Conservation (phyloP, 2,797 vertebrate species). For the Parambassis ranga region DNA sequence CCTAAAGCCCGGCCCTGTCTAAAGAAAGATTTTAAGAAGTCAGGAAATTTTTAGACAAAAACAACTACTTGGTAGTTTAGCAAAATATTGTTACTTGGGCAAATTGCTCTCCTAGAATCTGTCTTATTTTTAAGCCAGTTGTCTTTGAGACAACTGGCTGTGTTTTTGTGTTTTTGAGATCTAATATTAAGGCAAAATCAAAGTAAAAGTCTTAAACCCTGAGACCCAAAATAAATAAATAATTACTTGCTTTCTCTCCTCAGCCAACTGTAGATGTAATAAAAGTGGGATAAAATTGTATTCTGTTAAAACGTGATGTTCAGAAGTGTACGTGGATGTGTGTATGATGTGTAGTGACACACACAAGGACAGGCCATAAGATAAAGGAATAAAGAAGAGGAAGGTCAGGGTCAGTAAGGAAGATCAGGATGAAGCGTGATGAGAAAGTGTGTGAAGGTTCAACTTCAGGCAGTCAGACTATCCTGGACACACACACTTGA, state of each 20-base stretch:
- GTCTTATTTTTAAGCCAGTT: too few species aligned
- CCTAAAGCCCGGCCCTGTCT: too few species aligned
- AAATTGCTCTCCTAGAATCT: too few species aligned
- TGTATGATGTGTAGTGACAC: neutral
- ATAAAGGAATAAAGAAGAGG: conserved; percentile 24
- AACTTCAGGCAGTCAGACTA: conserved; percentile 14
- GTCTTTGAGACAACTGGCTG: too few species aligned
- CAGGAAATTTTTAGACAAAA: too few species aligned
- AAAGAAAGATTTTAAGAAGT: too few species aligned
- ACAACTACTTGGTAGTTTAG: too few species aligned
- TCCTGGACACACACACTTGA: neutral
- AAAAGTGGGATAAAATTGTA: neutral
- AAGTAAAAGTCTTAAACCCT: too few species aligned
- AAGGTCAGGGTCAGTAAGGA: conserved; percentile 41
- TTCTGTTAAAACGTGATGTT: neutral
- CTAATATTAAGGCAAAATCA: too few species aligned
- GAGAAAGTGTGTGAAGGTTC: conserved; percentile 59
- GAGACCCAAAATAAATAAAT: conserved; percentile 1
- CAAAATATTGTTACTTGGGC: too few species aligned
- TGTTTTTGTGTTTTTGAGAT: too few species aligned
- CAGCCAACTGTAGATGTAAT: neutral
- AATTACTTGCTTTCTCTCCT: conserved; percentile 11
- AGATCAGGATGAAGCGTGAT: conserved; percentile 43
- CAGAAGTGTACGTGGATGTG: neutral
- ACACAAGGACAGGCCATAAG: conserved; percentile 10